Evolutionary conservation across 2,888 invertebrate species (phyloP).

Genomic region (Mellilla xanthometata): DNA sequence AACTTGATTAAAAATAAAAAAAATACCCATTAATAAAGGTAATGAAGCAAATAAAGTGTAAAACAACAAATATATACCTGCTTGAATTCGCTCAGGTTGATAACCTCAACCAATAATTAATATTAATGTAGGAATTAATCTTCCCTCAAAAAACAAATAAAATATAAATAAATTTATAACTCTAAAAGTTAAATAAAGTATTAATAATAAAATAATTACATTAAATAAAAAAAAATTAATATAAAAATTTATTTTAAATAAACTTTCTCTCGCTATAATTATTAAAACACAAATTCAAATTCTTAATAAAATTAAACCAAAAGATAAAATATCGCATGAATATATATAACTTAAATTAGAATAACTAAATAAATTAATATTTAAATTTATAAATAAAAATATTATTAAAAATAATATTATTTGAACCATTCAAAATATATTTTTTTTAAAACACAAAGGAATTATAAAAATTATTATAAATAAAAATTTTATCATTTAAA

Average conservation of each 20-base stretch:
- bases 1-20: conserved; percentile 70
- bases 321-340: conserved; percentile 78
- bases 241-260: conserved; percentile 68
- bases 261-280: conserved; percentile 79
- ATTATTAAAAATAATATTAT: conserved; percentile 73
- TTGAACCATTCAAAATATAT: conserved; percentile 80
- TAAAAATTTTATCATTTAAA: conserved; percentile 84
- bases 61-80: conserved; percentile 86
- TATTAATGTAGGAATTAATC: conserved; percentile 85
- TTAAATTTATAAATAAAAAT: conserved; percentile 72
- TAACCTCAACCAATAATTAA: conserved; percentile 87
- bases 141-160: conserved; percentile 88
- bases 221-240: conserved; percentile 76
- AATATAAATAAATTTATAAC: conserved; percentile 83
- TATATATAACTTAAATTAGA: conserved; percentile 65
- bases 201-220: conserved; percentile 76
- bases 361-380: conserved; percentile 55
- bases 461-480: conserved; percentile 72
- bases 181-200: conserved; percentile 82
- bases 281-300: conserved; percentile 84
- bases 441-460: conserved; percentile 74
- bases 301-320: conserved; percentile 80
- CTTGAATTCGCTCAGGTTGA: conserved; percentile 86
- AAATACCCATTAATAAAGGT: conserved; percentile 83
- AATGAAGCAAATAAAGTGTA: conserved; percentile 87